Evolutionary conservation across 2,888 invertebrate species (phyloP).

Genomic region (Drosophila fulvimacula): DNA sequence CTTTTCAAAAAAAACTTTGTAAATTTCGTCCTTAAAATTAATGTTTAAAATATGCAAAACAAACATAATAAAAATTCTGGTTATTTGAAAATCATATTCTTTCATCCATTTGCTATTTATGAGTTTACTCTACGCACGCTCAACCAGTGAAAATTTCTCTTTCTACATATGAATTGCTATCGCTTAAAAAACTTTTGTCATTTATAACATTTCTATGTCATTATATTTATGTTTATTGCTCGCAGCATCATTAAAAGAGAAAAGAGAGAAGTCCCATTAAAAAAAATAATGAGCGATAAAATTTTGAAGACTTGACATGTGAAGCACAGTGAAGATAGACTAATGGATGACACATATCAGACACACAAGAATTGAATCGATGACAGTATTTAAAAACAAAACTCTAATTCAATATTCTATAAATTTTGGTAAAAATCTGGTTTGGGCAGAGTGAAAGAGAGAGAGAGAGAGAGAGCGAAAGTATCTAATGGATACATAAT

Average conservation of each 20-base stretch:
- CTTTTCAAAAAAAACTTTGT: not conserved
- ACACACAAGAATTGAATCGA: not conserved
- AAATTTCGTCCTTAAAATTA: not conserved
- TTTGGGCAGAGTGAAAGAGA: not conserved
- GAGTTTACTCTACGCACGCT: conserved; percentile 3
- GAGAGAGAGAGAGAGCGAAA: conserved; percentile 30
- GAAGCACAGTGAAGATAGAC: not conserved
- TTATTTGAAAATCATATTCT: not conserved
- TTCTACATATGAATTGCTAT: not conserved
- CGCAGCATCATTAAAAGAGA: conserved; percentile 36
- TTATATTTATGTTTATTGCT: conserved; percentile 60
- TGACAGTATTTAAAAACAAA: conserved; percentile 22
- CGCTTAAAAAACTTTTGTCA: conserved; percentile 20
- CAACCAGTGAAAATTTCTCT: not conserved
- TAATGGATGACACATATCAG: not conserved
- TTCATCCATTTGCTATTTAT: conserved; percentile 26
- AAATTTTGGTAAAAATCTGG: conserved; percentile 23
- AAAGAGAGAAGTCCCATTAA: conserved; percentile 20
- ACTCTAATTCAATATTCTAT: conserved; percentile 37
- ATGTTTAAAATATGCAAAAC: conserved; percentile 16
- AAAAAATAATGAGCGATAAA: conserved; percentile 48
- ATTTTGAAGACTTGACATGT: conserved; percentile 12
- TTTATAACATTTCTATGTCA: conserved; percentile 37
- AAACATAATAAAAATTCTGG: not conserved
- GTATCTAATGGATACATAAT: conserved; percentile 82